Evolutionary conservation across 2,113 vertebrate genomes (phyloP), one percentile per base, ranked within the genome.

Genomic region (Vulpes ferrilata): DNA sequence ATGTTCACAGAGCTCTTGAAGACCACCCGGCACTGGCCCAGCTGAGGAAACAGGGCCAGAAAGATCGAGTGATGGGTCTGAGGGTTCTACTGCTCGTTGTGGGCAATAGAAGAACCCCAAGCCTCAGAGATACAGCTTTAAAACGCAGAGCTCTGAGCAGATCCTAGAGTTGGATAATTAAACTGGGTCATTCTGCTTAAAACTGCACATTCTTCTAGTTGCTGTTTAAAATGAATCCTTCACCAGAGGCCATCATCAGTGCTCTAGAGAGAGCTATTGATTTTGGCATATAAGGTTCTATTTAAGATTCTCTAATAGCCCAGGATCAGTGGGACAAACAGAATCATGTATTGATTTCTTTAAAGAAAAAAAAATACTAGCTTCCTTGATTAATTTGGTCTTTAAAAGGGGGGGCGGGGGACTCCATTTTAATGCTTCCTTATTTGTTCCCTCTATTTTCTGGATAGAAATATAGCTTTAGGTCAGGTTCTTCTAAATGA

Each of bases 401-500:
- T 65, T 80, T 71, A 53, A 85, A 4, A 84, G 51, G 35, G 57
- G 67, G 57, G 69, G 23, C 35, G 43, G 43, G 43, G 43, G 43
- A 43, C 59, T 65, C 69, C 19, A 2, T 96, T 92, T 93, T 64
- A 96, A 85, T 85, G 85, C 55, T 25, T 74, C 81, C 25, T 76
- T 84, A 38, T 84, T 95, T 87, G 35, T 95, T 73, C 62, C 5
- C 59, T 94, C 89, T 96, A 60, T 96, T 97, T 97, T 98, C 97
- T 97, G 96, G 71, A 86, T 3, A 27, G 96, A 95, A 97, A 98
- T 97, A 90, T 73, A 97, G 97, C 98, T 60, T 78, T n/a, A 97
- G 96, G 97, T 98, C 94, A 93, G 76, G 96, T 67, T 92, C 95
- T 93, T 78, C 71, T 97, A 98, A 97, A 85, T 95, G 97, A 97